phyloP scores from a whole-genome alignment of 2,888 invertebrate genomes.

The Acleris laterana region DNA sequence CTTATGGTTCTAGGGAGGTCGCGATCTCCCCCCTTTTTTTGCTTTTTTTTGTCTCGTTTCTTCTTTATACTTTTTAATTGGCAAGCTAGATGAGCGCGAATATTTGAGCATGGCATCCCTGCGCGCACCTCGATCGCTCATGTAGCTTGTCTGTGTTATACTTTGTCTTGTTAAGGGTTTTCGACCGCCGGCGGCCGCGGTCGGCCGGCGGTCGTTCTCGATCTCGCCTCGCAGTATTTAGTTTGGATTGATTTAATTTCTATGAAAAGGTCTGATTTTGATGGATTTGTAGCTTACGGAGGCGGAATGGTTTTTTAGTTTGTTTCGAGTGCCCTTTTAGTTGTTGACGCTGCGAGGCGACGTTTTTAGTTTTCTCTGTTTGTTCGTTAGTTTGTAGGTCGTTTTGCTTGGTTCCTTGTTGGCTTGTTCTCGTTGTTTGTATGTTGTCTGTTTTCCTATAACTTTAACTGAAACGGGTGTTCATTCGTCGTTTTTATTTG shows the following conservation, averaged over 20 bases:
- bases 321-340: slow-evolving; percentile 62
- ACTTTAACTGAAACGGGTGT: slow-evolving; percentile 49
- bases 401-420: slow-evolving; percentile 66
- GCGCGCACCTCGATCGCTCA: slow-evolving; percentile 1
- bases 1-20: slow-evolving; percentile 57
- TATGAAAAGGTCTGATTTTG: slow-evolving; percentile 39
- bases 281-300: slow-evolving; percentile 54
- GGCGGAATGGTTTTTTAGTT: slow-evolving; percentile 61
- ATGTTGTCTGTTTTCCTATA: slow-evolving; percentile 64
- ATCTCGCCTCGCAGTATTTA: slow-evolving; percentile 42
- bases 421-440: slow-evolving; percentile 58
- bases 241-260: slow-evolving; percentile 43
- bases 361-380: slow-evolving; percentile 46
- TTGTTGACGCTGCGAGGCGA: slow-evolving; percentile 60
- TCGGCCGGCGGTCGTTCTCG: slow-evolving; percentile 41
- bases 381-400: slow-evolving; percentile 71
- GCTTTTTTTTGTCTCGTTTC: slow-evolving; percentile 46
- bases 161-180: slow-evolving; percentile 51
- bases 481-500: slow-evolving; percentile 37
- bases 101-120: neutral
- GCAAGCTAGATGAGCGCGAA: slow-evolving; percentile 11
- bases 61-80: slow-evolving; percentile 41
- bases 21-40: slow-evolving; percentile 49
- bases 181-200: slow-evolving; percentile 37
- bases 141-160: slow-evolving; percentile 16